Conservation (phyloP, 2,113 vertebrate genomes). For the Jacana jacana region DNA sequence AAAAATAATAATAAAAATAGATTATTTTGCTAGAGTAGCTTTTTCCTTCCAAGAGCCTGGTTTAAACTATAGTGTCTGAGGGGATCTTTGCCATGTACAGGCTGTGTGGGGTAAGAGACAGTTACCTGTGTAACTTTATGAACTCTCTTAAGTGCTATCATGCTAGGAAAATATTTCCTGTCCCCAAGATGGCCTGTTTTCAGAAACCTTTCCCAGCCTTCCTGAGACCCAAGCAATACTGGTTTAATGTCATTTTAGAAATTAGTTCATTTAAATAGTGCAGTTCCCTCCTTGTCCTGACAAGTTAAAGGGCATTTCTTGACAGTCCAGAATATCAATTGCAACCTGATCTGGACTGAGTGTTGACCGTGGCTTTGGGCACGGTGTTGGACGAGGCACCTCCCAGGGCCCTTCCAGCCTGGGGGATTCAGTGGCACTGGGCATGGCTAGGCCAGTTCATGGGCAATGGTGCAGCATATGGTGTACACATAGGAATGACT, state of each 20-base stretch:
- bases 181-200: not conserved
- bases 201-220: not conserved
- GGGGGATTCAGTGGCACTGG: not conserved
- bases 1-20: not conserved
- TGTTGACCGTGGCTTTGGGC: not conserved
- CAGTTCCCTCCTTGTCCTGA: not conserved
- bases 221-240: not conserved
- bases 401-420: not conserved
- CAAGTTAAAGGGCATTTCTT: not conserved
- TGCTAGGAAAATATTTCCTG: not conserved
- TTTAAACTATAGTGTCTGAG: not conserved
- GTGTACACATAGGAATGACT: not conserved
- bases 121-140: not conserved
- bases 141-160: not conserved
- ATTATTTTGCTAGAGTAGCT: not conserved
- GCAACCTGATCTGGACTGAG: not conserved
- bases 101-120: not conserved
- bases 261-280: not conserved
- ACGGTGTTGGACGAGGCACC: accelerated
- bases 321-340: not conserved
- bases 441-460: not conserved
- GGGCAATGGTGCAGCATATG: not conserved
- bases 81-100: not conserved
- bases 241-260: not conserved
- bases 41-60: not conserved